phyloP scores from a whole-genome alignment of 2,888 invertebrate species.

The Zygogramma bicolorata region DNA sequence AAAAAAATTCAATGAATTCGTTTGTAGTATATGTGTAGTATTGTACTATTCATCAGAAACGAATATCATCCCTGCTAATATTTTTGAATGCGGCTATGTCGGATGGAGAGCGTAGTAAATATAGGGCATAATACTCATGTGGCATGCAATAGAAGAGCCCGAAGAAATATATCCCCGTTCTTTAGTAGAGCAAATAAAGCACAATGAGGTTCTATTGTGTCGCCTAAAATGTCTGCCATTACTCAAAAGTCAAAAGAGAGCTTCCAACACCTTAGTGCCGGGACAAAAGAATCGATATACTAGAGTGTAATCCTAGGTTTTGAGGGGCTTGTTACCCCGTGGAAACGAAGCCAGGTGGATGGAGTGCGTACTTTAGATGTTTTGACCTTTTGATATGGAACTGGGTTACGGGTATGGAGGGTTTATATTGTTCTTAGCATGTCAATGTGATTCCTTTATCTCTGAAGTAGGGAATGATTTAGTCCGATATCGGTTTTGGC shows the following conservation, averaged over 20 bases:
- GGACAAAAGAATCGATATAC: not conserved
- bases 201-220: slow-evolving; percentile 16
- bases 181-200: slow-evolving; percentile 19
- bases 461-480: too few species aligned
- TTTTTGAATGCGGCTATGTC: not conserved
- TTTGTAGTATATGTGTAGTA: too few species aligned
- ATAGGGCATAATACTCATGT: not conserved
- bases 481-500: too few species aligned
- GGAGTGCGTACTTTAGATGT: not conserved
- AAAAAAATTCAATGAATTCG: too few species aligned
- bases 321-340: not conserved
- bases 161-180: slow-evolving; percentile 14
- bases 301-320: not conserved
- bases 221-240: slow-evolving; percentile 3
- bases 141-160: not conserved
- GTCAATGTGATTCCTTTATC: not conserved
- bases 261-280: not conserved
- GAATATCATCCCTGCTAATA: not conserved
- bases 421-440: not conserved
- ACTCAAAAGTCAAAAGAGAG: slow-evolving; percentile 4
- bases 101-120: not conserved
- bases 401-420: not conserved
- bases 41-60: not conserved
- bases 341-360: not conserved
- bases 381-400: not conserved